Percentiles rank a stretch among this genome's conserved stretches.
phyloP scores from a whole-genome alignment of 2,797 vertebrate genomes.

The Pipistrellus nathusii region DNA sequence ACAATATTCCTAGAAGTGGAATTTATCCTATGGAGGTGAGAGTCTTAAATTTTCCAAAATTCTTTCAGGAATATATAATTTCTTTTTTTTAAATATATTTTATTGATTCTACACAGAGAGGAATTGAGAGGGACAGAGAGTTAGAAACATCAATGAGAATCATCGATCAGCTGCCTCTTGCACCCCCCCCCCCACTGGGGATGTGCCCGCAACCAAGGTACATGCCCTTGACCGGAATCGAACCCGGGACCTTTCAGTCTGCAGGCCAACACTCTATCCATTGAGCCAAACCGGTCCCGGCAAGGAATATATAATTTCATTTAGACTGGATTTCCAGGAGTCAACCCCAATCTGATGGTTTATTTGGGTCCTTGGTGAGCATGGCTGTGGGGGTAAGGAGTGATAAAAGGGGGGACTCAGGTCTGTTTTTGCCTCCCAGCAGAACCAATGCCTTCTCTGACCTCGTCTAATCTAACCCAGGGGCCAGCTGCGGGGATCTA shows the following conservation, averaged over 20 bases:
- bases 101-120: too few species aligned
- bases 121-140: too few species aligned
- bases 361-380: not conserved
- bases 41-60: slow-evolving; percentile 29
- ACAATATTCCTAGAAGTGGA: slow-evolving; percentile 11
- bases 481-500: not conserved
- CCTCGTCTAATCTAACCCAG: not conserved
- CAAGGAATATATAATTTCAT: not conserved
- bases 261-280: too few species aligned
- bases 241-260: too few species aligned
- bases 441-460: not conserved
- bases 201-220: too few species aligned
- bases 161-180: too few species aligned
- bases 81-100: too few species aligned
- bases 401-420: not conserved
- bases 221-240: too few species aligned
- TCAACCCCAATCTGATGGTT: not conserved
- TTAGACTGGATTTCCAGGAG: slow-evolving; percentile 11
- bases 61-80: not conserved
- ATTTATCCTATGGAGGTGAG: slow-evolving; percentile 1
- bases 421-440: not conserved
- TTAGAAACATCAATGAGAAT: too few species aligned
- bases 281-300: too few species aligned
- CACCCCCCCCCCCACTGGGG: too few species aligned
- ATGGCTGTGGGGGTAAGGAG: not conserved